Base-by-base conservation (phyloP, 2,797 vertebrate genomes). In the Scomberomorus guttatus region DNA sequence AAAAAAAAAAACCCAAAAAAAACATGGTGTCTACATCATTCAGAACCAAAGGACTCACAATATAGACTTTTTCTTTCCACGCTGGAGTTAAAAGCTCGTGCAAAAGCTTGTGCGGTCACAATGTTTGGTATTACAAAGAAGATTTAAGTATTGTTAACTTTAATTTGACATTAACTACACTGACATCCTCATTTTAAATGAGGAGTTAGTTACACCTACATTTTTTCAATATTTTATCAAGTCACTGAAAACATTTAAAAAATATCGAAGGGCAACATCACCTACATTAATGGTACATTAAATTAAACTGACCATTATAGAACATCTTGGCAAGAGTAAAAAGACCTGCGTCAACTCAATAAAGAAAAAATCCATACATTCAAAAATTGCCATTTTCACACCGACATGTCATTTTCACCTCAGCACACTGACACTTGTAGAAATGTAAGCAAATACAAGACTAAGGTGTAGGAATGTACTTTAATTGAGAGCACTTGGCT, bases 371-470 rank as follows among this genome's bases (percentile, higher is more conserved):
- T 57, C 22, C 15, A 51, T 77, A 66, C 56, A 77, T 74, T 63
- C 80, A 64, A 62, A 89, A 82, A 69, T 34, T 76, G 39, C 55
- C 22, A 77, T 73, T 88, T 89, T 89, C 52, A 77, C 74, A 75
- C 54, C 12, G 18, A 76, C 60, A 24, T 78, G 81, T 75, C 44
- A 80, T 72, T 72, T 84, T 83, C 73, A 81, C 75, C 44, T 81
- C 44, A 68, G 80, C 65, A 71, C 59, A 81, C 9, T 61, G 55
- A 80, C 81, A 84, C 59, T 48, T 56, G 46, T n/a, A 79, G 73
- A 85, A 91, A 84, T 62, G 39, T 75, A 86, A 92, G 68, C 65
- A 87, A 85, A 87, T 64, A 77, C 46, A 52, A 71, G 48, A 82
- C 64, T 66, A 52, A 51, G 12, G 62, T 76, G 52, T 24, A 58